Evolutionary conservation across 1,140 invertebrate genomes (phyloP).

Genomic region (Calephelis nemesis): DNA sequence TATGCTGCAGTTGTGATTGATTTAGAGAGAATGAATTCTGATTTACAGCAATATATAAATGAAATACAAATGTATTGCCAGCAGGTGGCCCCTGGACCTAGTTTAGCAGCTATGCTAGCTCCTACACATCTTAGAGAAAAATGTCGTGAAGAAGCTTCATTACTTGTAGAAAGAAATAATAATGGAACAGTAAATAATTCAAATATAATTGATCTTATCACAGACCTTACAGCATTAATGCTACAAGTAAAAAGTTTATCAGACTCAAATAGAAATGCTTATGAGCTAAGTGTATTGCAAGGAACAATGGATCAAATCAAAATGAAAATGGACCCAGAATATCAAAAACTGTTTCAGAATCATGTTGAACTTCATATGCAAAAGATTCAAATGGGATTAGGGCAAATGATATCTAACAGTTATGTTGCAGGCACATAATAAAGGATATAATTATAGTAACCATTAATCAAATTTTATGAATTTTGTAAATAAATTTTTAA

Average conservation of each 20-base stretch:
- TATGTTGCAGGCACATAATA: conserved; percentile 52
- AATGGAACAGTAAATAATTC: conserved; percentile 80
- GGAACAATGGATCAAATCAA: conserved; percentile 95
- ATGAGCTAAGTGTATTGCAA: conserved; percentile 95
- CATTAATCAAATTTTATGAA: conserved; percentile 28
- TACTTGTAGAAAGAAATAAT: conserved; percentile 90
- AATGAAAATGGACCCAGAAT: conserved; percentile 86
- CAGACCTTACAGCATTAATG: conserved; percentile 93
- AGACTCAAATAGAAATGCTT: conserved; percentile 93
- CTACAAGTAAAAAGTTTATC: conserved; percentile 95
- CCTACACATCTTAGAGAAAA: conserved; percentile 92
- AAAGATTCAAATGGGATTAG: conserved; percentile 92
- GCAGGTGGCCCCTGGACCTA: conserved; percentile 93
- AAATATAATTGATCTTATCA: conserved; percentile 88
- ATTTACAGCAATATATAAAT: conserved; percentile 91
- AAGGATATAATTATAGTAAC: conserved; percentile 1
- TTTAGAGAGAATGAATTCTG: conserved; percentile 94
- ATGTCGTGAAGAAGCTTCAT: conserved; percentile 90
- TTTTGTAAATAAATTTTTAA: conserved; percentile 3
- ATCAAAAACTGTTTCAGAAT: conserved; percentile 92
- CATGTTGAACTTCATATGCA: conserved; percentile 95
- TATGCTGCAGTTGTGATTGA: conserved; percentile 95
- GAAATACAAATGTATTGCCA: conserved; percentile 91
- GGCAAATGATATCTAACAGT: conserved; percentile 63
- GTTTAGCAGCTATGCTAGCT: conserved; percentile 91